Evolutionary conservation across 2,888 invertebrate genomes (phyloP).

Genomic region (Noctua comes): DNA sequence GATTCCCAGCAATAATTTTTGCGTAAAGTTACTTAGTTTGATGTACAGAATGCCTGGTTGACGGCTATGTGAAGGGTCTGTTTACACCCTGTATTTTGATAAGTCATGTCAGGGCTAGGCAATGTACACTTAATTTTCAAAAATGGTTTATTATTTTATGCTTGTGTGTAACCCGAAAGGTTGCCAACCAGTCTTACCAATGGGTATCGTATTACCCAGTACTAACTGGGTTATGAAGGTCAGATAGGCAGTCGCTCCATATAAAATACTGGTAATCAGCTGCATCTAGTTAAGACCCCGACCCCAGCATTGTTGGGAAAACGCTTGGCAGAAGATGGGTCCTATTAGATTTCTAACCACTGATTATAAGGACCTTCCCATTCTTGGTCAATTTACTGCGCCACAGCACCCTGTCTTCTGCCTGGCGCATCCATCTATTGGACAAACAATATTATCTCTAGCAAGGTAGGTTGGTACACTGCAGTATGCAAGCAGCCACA

Average conservation of each 20-base stretch:
- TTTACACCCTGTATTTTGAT: not conserved
- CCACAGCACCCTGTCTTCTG: not conserved
- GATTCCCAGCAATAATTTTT: too few species aligned
- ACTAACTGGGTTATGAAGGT: not conserved
- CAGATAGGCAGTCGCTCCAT: not conserved
- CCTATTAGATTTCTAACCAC: not conserved
- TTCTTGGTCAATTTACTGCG: not conserved
- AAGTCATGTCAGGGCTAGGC: not conserved
- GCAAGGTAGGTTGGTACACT: constrained; percentile 21
- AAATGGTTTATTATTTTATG: not conserved
- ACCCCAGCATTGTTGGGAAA: not conserved
- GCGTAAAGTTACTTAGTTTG: too few species aligned
- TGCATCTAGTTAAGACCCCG: not conserved
- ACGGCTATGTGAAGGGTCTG: too few species aligned
- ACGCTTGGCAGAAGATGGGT: not conserved
- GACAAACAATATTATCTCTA: constrained; percentile 19
- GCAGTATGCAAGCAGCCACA: constrained; percentile 32
- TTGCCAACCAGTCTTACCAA: not conserved
- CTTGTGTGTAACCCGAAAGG: not conserved
- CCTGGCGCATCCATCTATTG: not conserved
- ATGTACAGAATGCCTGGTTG: too few species aligned
- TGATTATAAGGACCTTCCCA: not conserved
- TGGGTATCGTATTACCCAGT: not conserved
- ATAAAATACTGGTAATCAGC: not conserved
- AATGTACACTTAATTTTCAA: not conserved